These are phyloP conservation scores for Leptinotarsa haldemani DNA, from an alignment of 2,888 invertebrate species.

Conservation along the genomic window DNA sequence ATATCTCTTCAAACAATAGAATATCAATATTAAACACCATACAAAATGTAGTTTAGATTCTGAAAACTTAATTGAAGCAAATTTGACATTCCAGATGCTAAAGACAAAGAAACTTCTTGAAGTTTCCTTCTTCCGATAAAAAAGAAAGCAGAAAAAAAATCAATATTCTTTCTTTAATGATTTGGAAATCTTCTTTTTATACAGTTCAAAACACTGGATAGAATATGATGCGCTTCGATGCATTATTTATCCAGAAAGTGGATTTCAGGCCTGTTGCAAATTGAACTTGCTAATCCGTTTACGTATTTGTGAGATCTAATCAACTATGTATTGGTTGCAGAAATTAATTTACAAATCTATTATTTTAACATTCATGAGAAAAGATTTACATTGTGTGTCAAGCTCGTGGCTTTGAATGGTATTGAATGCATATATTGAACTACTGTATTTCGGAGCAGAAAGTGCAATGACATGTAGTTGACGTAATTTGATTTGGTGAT, in stretches of 20 bases:
- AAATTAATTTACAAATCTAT: constrained; percentile 9
- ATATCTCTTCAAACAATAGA: too few species aligned
- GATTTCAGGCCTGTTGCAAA: neutral
- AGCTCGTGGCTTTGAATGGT: neutral
- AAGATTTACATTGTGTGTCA: constrained; percentile 7
- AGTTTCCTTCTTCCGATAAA: too few species aligned
- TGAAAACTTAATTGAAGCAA: too few species aligned
- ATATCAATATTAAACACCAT: too few species aligned
- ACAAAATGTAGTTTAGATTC: too few species aligned
- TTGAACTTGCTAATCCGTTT: neutral
- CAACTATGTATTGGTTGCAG: constrained; percentile 9
- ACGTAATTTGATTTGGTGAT: neutral
- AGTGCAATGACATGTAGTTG: neutral
- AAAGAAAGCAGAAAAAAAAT: too few species aligned
- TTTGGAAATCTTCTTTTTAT: too few species aligned
- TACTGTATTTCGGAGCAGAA: neutral
- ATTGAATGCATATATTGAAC: neutral
- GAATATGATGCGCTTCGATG: neutral
- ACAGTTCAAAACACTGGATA: too few species aligned
- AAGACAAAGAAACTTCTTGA: too few species aligned
- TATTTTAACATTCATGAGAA: constrained; percentile 4
- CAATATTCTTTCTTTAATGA: too few species aligned
- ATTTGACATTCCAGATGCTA: too few species aligned
- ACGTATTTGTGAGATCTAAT: neutral
- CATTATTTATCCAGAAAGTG: constrained; percentile 7